These are phyloP conservation scores for Chelonus formosanus DNA, from an alignment of 2,888 invertebrate genomes.

Conservation along the genomic window DNA sequence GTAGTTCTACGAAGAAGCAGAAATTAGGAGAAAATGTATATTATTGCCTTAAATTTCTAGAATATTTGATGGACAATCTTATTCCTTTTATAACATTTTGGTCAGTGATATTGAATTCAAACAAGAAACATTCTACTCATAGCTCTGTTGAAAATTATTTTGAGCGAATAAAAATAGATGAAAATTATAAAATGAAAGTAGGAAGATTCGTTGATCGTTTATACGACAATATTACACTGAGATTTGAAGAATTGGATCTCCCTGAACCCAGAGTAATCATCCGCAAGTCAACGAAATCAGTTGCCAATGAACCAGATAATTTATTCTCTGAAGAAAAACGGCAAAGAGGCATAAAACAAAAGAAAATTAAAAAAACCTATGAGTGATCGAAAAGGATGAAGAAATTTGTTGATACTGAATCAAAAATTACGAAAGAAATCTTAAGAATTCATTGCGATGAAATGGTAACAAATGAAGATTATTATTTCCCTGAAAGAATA, in stretches of 20 bases:
- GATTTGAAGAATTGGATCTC: neutral
- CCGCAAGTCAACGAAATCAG: too few species aligned
- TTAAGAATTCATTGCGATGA: neutral
- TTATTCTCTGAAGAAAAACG: too few species aligned
- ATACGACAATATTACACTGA: too few species aligned
- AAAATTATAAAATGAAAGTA: neutral
- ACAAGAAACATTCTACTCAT: neutral
- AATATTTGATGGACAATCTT: too few species aligned
- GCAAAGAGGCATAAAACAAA: too few species aligned
- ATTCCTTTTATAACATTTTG: too few species aligned
- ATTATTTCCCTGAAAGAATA: neutral
- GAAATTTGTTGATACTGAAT: neutral
- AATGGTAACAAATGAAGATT: neutral
- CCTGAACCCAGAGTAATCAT: neutral
- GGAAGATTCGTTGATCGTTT: too few species aligned
- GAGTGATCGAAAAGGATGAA: too few species aligned
- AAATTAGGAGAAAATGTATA: neutral
- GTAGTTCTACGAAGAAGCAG: neutral
- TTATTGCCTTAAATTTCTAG: too few species aligned
- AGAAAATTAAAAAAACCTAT: too few species aligned
- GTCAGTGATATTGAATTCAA: too few species aligned
- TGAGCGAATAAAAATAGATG: neutral
- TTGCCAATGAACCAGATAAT: too few species aligned
- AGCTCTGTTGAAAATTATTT: slow-evolving; percentile 1
- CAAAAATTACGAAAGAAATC: neutral